phyloP scores from a whole-genome alignment of 2,797 vertebrate species.

The Chaenodraco wilsoni region DNA sequence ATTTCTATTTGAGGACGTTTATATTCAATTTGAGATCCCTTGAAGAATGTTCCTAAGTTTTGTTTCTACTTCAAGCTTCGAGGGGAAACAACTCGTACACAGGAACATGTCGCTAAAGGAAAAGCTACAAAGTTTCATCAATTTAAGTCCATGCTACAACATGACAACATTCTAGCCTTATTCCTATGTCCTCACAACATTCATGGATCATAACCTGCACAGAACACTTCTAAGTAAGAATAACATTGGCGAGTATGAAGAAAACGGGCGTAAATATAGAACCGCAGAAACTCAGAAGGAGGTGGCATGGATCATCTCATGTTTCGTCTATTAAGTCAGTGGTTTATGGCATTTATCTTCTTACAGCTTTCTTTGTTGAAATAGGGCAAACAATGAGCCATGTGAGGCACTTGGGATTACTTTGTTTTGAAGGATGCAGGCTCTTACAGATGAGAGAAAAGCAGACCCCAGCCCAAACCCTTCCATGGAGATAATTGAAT shows the following conservation, averaged over 20 bases:
- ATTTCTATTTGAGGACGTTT: slow-evolving; percentile 36
- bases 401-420: slow-evolving; percentile 80
- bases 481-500: not conserved
- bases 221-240: slow-evolving; percentile 31
- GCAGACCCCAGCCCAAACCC: slow-evolving; percentile 41
- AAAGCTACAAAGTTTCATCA: slow-evolving; percentile 16
- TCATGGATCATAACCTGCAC: slow-evolving; percentile 67
- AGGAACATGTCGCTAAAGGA: slow-evolving; percentile 37
- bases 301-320: not conserved
- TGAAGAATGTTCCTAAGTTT: slow-evolving; percentile 29
- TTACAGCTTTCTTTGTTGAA: slow-evolving; percentile 50
- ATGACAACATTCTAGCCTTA: slow-evolving; percentile 50
- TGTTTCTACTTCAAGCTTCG: slow-evolving; percentile 26
- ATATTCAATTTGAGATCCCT: slow-evolving; percentile 58
- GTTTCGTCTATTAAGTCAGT: slow-evolving; percentile 34
- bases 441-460: slow-evolving; percentile 37
- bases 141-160: slow-evolving; percentile 47
- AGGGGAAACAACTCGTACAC: slow-evolving; percentile 18
- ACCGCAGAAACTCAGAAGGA: slow-evolving; percentile 13
- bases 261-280: slow-evolving; percentile 6
- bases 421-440: slow-evolving; percentile 53
- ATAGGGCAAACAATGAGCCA: slow-evolving; percentile 71
- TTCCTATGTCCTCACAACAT: slow-evolving; percentile 55
- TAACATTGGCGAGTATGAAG: not conserved
- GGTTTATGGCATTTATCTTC: slow-evolving; percentile 62